Evolutionary conservation across 1,140 invertebrate genomes (phyloP).

Genomic region (Trachymyrmex septentrionalis): DNA sequence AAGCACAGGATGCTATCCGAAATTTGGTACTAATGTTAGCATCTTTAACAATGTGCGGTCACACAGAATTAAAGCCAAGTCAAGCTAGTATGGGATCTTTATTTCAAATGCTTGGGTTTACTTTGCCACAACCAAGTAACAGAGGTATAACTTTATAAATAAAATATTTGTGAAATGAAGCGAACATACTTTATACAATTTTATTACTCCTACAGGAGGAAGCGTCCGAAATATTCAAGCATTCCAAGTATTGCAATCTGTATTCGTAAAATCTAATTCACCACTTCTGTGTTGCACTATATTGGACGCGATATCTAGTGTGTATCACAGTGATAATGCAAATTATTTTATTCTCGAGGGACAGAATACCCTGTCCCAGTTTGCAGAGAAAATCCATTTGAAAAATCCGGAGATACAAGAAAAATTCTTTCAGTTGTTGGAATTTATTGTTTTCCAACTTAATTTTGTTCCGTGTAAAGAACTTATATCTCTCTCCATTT

Average conservation of each 20-base stretch:
- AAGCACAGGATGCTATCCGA: slow-evolving; percentile 95
- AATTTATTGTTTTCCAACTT: slow-evolving; percentile 98
- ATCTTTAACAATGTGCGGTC: slow-evolving; percentile 97
- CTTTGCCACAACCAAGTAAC: slow-evolving; percentile 95
- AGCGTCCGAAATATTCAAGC: slow-evolving; percentile 97
- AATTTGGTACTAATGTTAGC: slow-evolving; percentile 97
- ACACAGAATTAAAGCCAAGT: slow-evolving; percentile 94
- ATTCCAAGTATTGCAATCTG: slow-evolving; percentile 97
- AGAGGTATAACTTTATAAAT: slow-evolving; percentile 88
- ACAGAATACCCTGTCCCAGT: slow-evolving; percentile 97
- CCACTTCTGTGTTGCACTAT: slow-evolving; percentile 95
- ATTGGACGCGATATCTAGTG: slow-evolving; percentile 97
- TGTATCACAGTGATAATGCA: slow-evolving; percentile 98
- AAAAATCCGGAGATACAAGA: slow-evolving; percentile 97
- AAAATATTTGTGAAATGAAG: neutral
- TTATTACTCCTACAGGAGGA: slow-evolving; percentile 84
- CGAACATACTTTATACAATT: neutral
- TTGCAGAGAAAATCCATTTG: slow-evolving; percentile 97
- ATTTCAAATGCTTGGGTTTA: slow-evolving; percentile 97
- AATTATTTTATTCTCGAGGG: slow-evolving; percentile 99
- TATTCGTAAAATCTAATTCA: slow-evolving; percentile 96
- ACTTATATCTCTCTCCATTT: slow-evolving; percentile 97
- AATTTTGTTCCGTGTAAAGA: slow-evolving; percentile 99
- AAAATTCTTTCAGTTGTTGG: slow-evolving; percentile 98
- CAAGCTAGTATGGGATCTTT: slow-evolving; percentile 94